Base-by-base conservation (phyloP, 2,797 vertebrate genomes). In the Onychomys leucogaster region DNA sequence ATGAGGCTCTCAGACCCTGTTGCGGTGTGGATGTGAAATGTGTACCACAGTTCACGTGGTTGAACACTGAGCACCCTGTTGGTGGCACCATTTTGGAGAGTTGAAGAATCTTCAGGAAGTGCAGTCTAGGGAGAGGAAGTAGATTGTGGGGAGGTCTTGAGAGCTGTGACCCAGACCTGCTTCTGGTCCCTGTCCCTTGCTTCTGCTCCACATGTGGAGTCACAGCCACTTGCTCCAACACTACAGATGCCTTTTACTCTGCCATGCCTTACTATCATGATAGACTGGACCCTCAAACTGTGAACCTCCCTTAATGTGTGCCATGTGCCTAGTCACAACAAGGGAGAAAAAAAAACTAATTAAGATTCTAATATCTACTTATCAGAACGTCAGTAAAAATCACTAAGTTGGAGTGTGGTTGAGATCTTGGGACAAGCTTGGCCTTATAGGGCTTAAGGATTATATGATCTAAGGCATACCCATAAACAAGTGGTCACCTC, bases 31-130 rank as follows among this genome's bases (percentile, higher is more conserved):
- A 65, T 65, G 23, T 65, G 46, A 84, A 65, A 46, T 46, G 41
- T 17, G 27, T 0, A 4, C 34, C 34, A 52, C 3, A 0, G 4
- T 17, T 37, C 65, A 2, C 9, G 12, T 9, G 41, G 46, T 27
- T 65, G 21, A 21, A 23, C 63, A 37, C 21, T 27, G 4, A 19
- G 32, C 21, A 3, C 32, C 63, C 84, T n/a, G 12, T 16, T 27
- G 46, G 34, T 69, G 46, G 49, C 63, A 52, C 32, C 11, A 21
- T 37, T 69, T 37, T 32, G 41, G 41, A 43, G 4, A 27, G 29
- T 19, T 25, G 29, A 21, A 29, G 41, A 32, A 19, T 46, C 82
- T 4, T 67, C n/a, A 69, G 32, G 29, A 52, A 13, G 19, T n/a
- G 2, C 6, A 69, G 11, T 52, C 63, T 86, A 86, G 43, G 6